phyloP scores from a whole-genome alignment of 1,140 invertebrate genomes.

The Drosophila pseudoobscura region DNA sequence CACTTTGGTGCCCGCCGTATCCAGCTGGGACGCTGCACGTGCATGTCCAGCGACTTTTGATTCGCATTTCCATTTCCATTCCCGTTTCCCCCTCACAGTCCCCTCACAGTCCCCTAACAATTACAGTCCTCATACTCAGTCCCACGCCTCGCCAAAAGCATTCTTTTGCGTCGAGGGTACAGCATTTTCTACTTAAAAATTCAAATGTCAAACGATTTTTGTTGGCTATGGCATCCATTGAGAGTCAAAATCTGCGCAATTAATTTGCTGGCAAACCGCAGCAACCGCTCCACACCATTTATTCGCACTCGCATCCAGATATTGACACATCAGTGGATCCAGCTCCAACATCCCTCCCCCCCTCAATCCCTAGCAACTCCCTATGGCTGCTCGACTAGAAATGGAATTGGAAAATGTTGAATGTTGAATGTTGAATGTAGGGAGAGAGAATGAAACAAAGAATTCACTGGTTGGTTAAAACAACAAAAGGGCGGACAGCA shows the following conservation, averaged over 20 bases:
- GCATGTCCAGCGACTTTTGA: slow-evolving; percentile 43
- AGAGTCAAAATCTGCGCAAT: slow-evolving; percentile 71
- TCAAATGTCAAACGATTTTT: slow-evolving; percentile 66
- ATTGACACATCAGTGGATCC: slow-evolving; percentile 77
- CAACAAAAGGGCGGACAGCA: slow-evolving; percentile 78
- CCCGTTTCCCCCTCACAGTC: not conserved
- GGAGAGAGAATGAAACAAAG: slow-evolving; percentile 36
- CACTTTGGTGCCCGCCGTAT: slow-evolving; percentile 52
- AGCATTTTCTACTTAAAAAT: slow-evolving; percentile 56
- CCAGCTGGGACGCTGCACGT: slow-evolving; percentile 71
- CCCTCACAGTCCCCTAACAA: slow-evolving; percentile 3
- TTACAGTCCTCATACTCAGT: slow-evolving; percentile 18
- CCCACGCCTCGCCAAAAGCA: slow-evolving; percentile 48
- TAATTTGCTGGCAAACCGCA: slow-evolving; percentile 76
- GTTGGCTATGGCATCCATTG: slow-evolving; percentile 27
- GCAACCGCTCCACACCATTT: slow-evolving; percentile 40
- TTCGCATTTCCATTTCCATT: slow-evolving; percentile 21
- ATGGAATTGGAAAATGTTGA: slow-evolving; percentile 61
- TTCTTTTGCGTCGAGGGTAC: slow-evolving; percentile 13
- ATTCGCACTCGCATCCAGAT: slow-evolving; percentile 25
- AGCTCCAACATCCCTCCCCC: slow-evolving; percentile 6
- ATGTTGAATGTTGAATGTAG: slow-evolving; percentile 43
- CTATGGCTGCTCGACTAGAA: slow-evolving; percentile 44
- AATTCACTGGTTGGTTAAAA: slow-evolving; percentile 69
- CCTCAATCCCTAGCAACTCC: not conserved